Evolutionary conservation across 2,797 vertebrate genomes (phyloP).

Genomic region (Phaenicophaeus curvirostris): DNA sequence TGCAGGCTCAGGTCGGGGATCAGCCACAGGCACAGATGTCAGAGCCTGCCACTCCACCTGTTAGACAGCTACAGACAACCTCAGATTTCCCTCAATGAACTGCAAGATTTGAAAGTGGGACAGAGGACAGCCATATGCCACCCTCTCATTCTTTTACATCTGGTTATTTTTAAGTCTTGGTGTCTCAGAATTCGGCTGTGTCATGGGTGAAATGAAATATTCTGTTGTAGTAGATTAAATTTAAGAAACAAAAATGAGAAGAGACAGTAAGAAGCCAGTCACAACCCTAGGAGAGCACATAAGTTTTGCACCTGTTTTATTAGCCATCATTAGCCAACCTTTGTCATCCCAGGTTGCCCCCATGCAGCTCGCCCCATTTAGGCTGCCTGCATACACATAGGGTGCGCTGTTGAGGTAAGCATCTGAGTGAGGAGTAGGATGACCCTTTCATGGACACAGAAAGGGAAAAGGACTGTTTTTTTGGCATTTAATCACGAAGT

Average conservation of each 20-base stretch:
- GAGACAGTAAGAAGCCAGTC: not conserved
- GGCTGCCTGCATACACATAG: not conserved
- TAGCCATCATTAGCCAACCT: not conserved
- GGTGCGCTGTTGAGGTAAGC: not conserved
- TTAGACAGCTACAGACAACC: not conserved
- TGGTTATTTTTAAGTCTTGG: not conserved
- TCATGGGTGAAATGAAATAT: not conserved
- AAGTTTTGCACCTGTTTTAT: slow-evolving; percentile 32
- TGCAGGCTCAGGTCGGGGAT: slow-evolving; percentile 33
- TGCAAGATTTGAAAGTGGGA: not conserved
- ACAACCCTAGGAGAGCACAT: not conserved
- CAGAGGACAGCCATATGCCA: not conserved
- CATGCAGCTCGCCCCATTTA: not conserved
- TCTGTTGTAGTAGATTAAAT: not conserved
- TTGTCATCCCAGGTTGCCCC: not conserved
- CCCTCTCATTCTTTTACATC: not conserved
- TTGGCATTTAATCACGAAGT: slow-evolving; percentile 43
- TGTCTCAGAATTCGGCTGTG: not conserved
- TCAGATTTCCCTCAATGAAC: not conserved
- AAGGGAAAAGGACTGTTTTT: not conserved
- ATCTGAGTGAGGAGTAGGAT: not conserved
- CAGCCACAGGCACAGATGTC: not conserved
- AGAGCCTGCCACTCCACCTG: not conserved
- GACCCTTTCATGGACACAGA: not conserved
- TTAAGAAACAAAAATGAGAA: not conserved